Base-by-base conservation (phyloP, 2,797 vertebrate species). In the Streptopelia turtur region DNA sequence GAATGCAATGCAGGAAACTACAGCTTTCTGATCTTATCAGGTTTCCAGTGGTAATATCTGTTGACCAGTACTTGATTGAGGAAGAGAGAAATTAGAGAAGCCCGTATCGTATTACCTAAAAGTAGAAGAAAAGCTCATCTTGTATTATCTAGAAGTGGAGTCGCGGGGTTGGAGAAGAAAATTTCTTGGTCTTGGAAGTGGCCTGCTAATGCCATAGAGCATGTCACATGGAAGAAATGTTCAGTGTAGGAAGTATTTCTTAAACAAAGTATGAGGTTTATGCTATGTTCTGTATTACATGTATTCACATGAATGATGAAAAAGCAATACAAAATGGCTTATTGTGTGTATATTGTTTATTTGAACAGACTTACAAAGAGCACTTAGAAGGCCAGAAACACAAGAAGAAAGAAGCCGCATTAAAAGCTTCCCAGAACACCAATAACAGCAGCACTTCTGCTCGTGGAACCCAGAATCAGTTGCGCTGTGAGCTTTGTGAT, bases 341-440 rank as follows among this genome's bases (percentile, higher is more conserved):
- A 78, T 39, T 53, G 13, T 66, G 10, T 49, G 27, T 69, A 14
- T 72, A 8, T 80, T 53, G 14, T 84, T 83, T 84, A 56, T 96
- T 96, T 88, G 92, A 94, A 97, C 93, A 99, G 99, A 99, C 99
- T 13, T 99, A 99, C 57, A 99, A 99, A 96, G 99, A 99, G 96
- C 99, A 99, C 97, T 98, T 99, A 92, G 99, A 99, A 96, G 99
- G 99, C 70, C 99, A 99, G 97, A 99, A 99, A 95, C 99, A 99
- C 97, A 99, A 99, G 96, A 99, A 99, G 97, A 99, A 99, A 95
- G 99, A 99, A 97, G 98, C 99, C 0, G 99, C 99, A 2, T 96
- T 99, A 91, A 99, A 99, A 97, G 98, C 99, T 65, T 99, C 99
- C 30, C 99, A 99, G 96, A 99, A 98, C 96, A 98, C 97, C 94